Evolutionary conservation across 1,140 invertebrate genomes (phyloP).

Genomic region (Protaetia brevitarsis): DNA sequence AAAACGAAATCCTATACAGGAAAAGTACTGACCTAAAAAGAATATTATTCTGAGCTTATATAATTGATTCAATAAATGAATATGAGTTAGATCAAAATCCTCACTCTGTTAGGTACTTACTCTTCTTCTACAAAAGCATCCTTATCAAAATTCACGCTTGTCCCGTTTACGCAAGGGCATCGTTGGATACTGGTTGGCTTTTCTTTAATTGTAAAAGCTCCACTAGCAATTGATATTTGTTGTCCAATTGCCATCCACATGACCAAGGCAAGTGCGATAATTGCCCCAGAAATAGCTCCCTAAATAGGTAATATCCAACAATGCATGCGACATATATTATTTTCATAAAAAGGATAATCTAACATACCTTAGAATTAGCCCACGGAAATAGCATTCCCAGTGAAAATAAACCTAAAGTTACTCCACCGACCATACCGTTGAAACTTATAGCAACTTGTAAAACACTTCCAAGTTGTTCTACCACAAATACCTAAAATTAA

Average conservation of each 20-base stretch:
- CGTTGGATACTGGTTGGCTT: slow-evolving; percentile 50
- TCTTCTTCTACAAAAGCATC: not conserved
- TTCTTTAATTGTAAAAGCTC: slow-evolving; percentile 47
- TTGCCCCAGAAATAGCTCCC: slow-evolving; percentile 64
- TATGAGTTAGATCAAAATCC: no score
- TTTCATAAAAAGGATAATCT: not conserved
- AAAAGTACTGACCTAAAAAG: slow-evolving; percentile 37
- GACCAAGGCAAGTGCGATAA: slow-evolving; percentile 60
- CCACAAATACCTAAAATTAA: slow-evolving; percentile 62
- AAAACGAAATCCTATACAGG: slow-evolving; percentile 65
- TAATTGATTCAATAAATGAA: no score
- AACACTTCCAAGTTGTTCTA: slow-evolving; percentile 74
- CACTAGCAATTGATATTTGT: slow-evolving; percentile 58
- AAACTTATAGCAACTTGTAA: slow-evolving; percentile 82
- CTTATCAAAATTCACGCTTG: not conserved
- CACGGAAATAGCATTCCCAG: slow-evolving; percentile 86
- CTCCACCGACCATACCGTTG: slow-evolving; percentile 84
- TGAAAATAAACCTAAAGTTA: slow-evolving; percentile 79
- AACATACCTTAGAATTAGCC: slow-evolving; percentile 68
- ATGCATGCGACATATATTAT: not conserved
- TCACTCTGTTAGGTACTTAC: no score
- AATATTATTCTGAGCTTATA: no score
- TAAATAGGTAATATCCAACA: slow-evolving; percentile 28
- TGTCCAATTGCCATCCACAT: slow-evolving; percentile 74
- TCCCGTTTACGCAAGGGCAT: slow-evolving; percentile 50